phyloP scores from a whole-genome alignment of 2,888 invertebrate species.

The Agrypnus murinus region DNA sequence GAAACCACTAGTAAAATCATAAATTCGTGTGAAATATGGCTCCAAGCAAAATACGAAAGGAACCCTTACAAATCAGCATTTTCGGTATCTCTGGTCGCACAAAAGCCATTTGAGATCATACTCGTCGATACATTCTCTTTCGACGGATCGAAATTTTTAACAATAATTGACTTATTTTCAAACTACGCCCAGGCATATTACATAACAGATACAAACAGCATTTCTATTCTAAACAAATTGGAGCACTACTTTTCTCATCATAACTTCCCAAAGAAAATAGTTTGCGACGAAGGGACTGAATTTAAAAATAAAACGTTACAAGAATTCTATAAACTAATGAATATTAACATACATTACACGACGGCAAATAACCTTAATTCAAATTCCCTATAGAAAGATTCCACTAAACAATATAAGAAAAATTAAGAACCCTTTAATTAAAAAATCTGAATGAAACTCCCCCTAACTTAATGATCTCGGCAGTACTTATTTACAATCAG shows the following conservation, averaged over 20 bases:
- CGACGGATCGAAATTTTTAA: constrained; percentile 1
- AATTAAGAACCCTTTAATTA: constrained; percentile 14
- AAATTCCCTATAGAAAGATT: constrained; percentile 26
- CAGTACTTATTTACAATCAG: constrained; percentile 33
- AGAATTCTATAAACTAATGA: too few species aligned
- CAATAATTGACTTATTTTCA: too few species aligned
- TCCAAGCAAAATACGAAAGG: too few species aligned
- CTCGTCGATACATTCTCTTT: constrained; percentile 23
- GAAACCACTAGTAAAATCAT: too few species aligned
- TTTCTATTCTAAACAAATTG: constrained; percentile 17
- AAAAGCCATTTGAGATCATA: constrained; percentile 16
- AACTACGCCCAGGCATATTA: constrained; percentile 8
- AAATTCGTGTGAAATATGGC: constrained; percentile 24
- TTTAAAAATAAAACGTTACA: too few species aligned
- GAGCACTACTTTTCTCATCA: constrained; percentile 19
- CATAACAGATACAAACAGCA: constrained; percentile 2
- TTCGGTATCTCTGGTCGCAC: constrained; percentile 8
- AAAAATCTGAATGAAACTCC: constrained; percentile 26
- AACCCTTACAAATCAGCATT: constrained; percentile 15
- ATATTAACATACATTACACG: constrained; percentile 17
- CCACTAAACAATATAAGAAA: constrained; percentile 19
- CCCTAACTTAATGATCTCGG: constrained; percentile 28
- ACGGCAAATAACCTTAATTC: constrained; percentile 4
- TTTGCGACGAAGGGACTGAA: constrained; percentile 24
- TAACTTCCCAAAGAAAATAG: too few species aligned